Base-by-base conservation (phyloP, 2,113 vertebrate species). In the Chrysemys picta region DNA sequence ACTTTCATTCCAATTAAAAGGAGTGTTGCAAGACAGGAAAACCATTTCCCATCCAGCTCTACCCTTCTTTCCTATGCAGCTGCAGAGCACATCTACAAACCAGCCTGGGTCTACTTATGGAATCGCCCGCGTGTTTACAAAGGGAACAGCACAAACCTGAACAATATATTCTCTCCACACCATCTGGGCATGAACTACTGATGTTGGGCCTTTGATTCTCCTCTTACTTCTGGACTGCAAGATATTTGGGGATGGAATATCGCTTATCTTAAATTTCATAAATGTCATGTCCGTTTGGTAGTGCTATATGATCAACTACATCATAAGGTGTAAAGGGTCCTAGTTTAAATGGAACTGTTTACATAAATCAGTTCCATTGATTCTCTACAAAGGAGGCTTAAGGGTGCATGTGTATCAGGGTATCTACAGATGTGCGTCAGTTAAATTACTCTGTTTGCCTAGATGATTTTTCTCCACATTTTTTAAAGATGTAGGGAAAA, bases 41-140 rank as follows among this genome's bases (percentile, higher is more conserved):
- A 31, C 29, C 59, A 62, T 31, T 31, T 62, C 59, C 27, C 59
- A 31, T 5, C 59, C 31, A 65, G 31, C 2, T 88, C 45, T 25
- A 78, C 59, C 96, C 92, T 94, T 94, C 69, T 97, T 95, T 91
- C 83, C 92, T 62, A 7, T 91, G 25, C 29, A 98, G 98, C 97
- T 97, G 95, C 97, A 97, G 96, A 98, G 96, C 80, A 92, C 97
- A 83, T 95, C 91, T 0, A 93, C 65, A n/a, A 97, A 85, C 85
- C 96, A 98, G 92, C 87, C 87, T 1, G 95, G 93, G 82, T 89
- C 95, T 85, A 89, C 95, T 52, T 97, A 94, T 4, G 93, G 88
- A 95, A 89, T 21, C 84, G 90, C 95, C 3, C 97, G 98, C 49
- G 84, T 97, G 52, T 98, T 98, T 62, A 98, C 96, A 91, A 98